These are phyloP conservation scores for Empidonax alnorum DNA, from an alignment of 2,113 vertebrate species.

Conservation along the genomic window DNA sequence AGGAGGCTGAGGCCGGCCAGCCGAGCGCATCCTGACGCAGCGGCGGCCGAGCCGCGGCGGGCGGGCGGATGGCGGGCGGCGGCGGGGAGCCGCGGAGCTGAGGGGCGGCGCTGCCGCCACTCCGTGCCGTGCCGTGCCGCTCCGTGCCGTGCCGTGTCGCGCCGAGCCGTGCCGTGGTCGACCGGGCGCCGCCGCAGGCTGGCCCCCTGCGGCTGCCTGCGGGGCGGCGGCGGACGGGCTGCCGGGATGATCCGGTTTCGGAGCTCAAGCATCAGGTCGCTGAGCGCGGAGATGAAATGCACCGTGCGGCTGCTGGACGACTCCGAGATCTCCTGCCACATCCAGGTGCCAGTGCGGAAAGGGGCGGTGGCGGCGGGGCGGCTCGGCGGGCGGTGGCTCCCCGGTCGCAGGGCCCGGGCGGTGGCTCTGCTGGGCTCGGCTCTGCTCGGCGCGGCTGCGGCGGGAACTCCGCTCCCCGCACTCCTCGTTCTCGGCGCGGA, in stretches of 20 bases:
- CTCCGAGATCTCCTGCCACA: conserved; percentile 90
- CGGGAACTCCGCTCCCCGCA: neutral
- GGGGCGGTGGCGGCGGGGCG: neutral
- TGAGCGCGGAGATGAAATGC: conserved; percentile 90
- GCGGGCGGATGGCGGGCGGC: neutral
- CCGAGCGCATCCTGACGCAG: conserved; percentile 69
- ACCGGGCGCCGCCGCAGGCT: conserved; percentile 69
- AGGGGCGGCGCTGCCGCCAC: neutral
- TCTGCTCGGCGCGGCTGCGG: neutral
- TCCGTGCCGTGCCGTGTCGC: neutral
- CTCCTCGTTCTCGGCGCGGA: no score
- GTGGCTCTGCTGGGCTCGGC: neutral
- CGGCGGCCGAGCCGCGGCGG: conserved; percentile 16
- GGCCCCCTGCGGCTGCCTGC: conserved; percentile 69
- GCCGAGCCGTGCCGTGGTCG: neutral
- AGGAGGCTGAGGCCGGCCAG: conserved; percentile 9
- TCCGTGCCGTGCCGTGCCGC: neutral
- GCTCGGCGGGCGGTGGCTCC: neutral
- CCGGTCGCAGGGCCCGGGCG: neutral
- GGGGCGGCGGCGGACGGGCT: conserved; percentile 50
- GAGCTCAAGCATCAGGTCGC: conserved; percentile 90
- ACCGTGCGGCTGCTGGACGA: conserved; percentile 93
- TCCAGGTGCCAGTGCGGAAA: conserved; percentile 81
- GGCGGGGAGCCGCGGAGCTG: no score
- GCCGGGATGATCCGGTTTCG: conserved; percentile 90